Evolutionary conservation across 2,888 invertebrate species (phyloP), one percentile per base, ranked within the genome.

Genomic region (Dicranocentrus wangi): DNA sequence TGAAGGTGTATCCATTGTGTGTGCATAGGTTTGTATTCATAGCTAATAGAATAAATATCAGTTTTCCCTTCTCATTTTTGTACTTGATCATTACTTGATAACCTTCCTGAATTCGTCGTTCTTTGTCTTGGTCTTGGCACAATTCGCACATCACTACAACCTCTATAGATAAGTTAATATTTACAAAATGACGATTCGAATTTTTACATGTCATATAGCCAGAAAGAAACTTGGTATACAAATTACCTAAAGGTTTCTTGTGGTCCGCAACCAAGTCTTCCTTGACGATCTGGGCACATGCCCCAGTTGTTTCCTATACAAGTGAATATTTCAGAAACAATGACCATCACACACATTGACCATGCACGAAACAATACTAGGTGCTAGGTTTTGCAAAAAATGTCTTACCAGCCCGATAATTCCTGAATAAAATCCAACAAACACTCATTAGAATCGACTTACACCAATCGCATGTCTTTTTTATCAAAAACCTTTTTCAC

Each of bases 141-240:
- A 32, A 77, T 77, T 77, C 77, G 53, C 77, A 77, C 77, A 53
- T 77, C 77, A 42, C 77, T 77, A 61, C 77, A 77, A 19, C 77
- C 77, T 25, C 77, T 77, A 25, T 5, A 43, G 32, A 53, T 51
- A 51, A 8, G n/a, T n/a, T 13, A 17, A 39, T 8, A 39, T 39
- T 39, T 39, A 13, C n/a, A n/a, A n/a, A n/a, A n/a, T n/a, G n/a
- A n/a, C n/a, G n/a, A n/a, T n/a, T n/a, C n/a, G n/a, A n/a, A n/a
- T n/a, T n/a, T n/a, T n/a, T n/a, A n/a, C n/a, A n/a, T n/a, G n/a
- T n/a, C n/a, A n/a, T n/a, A n/a, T n/a, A n/a, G n/a, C n/a, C n/a
- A n/a, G n/a, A n/a, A n/a, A n/a, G n/a, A n/a, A n/a, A n/a, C n/a
- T n/a, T n/a, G n/a, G n/a, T n/a, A n/a, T n/a, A n/a, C n/a, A n/a